A percentile compares a stretch with the other conserved stretches of the same genome.
Evolutionary conservation across 2,797 vertebrate species (phyloP).

Genomic region (Rhincodon typus): DNA sequence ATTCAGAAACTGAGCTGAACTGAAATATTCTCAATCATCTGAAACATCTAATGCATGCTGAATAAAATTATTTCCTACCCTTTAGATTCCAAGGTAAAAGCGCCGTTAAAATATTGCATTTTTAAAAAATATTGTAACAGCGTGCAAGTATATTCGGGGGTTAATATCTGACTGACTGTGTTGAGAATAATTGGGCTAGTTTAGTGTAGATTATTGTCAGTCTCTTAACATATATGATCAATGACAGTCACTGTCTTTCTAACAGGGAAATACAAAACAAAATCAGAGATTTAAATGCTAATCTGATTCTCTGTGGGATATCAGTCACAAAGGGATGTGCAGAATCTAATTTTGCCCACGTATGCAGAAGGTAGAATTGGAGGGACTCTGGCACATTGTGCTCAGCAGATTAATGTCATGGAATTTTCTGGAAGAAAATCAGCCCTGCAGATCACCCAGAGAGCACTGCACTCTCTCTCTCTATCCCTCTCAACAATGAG

Average conservation of each 20-base stretch:
- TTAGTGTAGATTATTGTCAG: background rate
- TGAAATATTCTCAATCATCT: background rate
- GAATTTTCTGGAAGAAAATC: background rate
- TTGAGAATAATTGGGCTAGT: background rate
- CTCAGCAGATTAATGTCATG: background rate
- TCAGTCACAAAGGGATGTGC: background rate
- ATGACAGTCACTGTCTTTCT: background rate
- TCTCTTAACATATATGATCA: constrained; percentile 8
- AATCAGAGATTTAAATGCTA: constrained; percentile 19
- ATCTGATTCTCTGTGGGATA: constrained; percentile 18
- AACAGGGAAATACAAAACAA: background rate
- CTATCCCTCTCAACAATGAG: background rate
- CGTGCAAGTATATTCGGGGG: background rate
- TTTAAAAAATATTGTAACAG: background rate
- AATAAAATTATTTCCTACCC: background rate
- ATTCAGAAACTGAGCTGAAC: background rate
- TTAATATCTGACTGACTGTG: background rate
- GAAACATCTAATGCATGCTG: background rate
- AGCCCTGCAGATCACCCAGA: background rate
- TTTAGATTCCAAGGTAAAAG: background rate
- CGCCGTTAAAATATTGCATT: background rate
- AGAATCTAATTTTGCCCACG: constrained; percentile 17
- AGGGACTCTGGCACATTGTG: background rate
- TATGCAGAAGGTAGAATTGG: background rate
- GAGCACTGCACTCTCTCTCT: background rate